Percentiles rank a stretch among this genome's conserved stretches.
phyloP scores from a whole-genome alignment of 2,888 invertebrate genomes.

The Epinotia bilunana region DNA sequence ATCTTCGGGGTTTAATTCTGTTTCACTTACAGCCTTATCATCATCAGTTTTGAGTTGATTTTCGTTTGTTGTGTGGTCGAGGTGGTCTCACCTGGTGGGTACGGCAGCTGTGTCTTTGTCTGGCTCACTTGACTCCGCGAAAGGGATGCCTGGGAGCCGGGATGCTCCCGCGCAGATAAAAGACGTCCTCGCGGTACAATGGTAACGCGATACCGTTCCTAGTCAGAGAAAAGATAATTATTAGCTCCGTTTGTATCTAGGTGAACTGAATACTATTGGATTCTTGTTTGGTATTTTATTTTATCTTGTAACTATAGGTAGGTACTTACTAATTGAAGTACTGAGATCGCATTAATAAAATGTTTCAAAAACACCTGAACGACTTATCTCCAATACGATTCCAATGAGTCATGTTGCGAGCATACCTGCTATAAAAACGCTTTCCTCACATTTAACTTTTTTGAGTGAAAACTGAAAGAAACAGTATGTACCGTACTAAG shows the following conservation, averaged over 20 bases:
- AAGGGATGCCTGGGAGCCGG: constrained; percentile 77
- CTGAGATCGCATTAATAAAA: neutral
- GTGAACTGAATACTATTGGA: constrained; percentile 5
- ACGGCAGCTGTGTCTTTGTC: constrained; percentile 75
- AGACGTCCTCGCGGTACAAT: constrained; percentile 59
- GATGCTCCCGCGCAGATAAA: constrained; percentile 68
- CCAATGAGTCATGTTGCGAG: neutral
- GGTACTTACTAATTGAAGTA: neutral
- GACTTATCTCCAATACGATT: neutral
- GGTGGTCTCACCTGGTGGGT: constrained; percentile 71
- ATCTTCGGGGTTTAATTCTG: constrained; percentile 46
- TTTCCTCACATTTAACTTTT: neutral
- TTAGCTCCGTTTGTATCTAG: constrained; percentile 36
- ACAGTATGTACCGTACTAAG: no score
- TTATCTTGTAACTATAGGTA: neutral
- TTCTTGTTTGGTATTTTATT: neutral
- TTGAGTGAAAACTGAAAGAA: no score
- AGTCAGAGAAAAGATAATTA: constrained; percentile 33
- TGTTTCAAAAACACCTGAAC: no score
- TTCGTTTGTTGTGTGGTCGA: constrained; percentile 48
- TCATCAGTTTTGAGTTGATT: constrained; percentile 50
- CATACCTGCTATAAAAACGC: no score
- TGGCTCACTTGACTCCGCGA: constrained; percentile 81
- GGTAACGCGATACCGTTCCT: constrained; percentile 66
- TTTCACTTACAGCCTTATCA: constrained; percentile 46